Percentiles rank a stretch among this genome's conserved stretches.
phyloP scores from a whole-genome alignment of 1,140 invertebrate genomes.

The Drosophila ohnishii region DNA sequence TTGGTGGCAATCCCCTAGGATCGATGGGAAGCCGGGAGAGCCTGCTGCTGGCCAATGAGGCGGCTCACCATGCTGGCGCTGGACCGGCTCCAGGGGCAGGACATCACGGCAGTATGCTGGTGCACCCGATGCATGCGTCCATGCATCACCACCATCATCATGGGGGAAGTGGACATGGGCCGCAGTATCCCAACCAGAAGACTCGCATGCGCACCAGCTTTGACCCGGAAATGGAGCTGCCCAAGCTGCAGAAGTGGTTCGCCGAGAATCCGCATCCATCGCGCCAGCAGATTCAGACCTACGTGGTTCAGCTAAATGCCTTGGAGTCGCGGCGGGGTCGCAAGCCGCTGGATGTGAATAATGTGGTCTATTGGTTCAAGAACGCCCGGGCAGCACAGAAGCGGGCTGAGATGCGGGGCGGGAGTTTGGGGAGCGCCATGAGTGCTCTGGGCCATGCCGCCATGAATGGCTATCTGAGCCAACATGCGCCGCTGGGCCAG shows the following conservation, averaged over 20 bases:
- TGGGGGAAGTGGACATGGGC: slow-evolving; percentile 84
- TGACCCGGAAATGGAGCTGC: slow-evolving; percentile 97
- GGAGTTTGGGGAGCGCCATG: slow-evolving; percentile 67
- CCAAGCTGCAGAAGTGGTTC: slow-evolving; percentile 97
- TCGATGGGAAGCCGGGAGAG: slow-evolving; percentile 79
- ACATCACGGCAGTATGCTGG: slow-evolving; percentile 73
- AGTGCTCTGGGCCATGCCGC: slow-evolving; percentile 71
- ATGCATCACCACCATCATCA: slow-evolving; percentile 87
- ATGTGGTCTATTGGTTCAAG: slow-evolving; percentile 99
- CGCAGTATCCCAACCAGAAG: slow-evolving; percentile 90
- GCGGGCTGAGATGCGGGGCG: slow-evolving; percentile 89
- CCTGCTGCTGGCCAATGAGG: slow-evolving; percentile 71
- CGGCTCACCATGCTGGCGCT: slow-evolving; percentile 46
- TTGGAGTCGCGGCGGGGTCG: slow-evolving; percentile 95
- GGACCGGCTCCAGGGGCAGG: slow-evolving; percentile 49
- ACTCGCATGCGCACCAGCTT: slow-evolving; percentile 96
- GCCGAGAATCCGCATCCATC: slow-evolving; percentile 97
- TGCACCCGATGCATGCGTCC: slow-evolving; percentile 87
- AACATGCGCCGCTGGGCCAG: slow-evolving; percentile 75
- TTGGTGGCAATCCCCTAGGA: slow-evolving; percentile 83
- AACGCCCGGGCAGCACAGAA: slow-evolving; percentile 98
- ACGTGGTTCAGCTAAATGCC: slow-evolving; percentile 95
- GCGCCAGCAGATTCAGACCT: slow-evolving; percentile 96
- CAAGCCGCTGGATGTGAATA: slow-evolving; percentile 97
- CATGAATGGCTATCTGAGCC: slow-evolving; percentile 78